A percentile compares a stretch with the other conserved stretches of the same genome.
These are phyloP conservation scores for Leptinotarsa undecemlineata DNA, from an alignment of 1,140 invertebrate genomes.

Conservation along the genomic window DNA sequence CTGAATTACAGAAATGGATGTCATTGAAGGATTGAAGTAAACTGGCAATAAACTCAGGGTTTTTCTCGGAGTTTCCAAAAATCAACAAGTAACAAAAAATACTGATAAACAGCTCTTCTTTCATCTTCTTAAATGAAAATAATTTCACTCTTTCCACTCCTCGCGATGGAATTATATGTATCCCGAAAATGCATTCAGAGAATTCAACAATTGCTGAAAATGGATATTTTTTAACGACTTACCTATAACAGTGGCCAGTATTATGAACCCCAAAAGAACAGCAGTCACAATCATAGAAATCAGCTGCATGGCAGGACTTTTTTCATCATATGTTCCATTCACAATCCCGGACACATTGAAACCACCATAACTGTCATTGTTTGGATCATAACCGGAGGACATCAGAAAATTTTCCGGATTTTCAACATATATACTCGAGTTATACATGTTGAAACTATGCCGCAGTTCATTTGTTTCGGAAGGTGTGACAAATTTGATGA, in stretches of 20 bases:
- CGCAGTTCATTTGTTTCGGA: background rate
- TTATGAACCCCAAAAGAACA: constrained; percentile 61
- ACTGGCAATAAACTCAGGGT: no score
- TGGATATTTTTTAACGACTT: constrained; percentile 40
- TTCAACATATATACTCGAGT: constrained; percentile 40
- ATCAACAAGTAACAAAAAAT: no score
- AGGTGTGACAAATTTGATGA: background rate
- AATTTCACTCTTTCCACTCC: no score
- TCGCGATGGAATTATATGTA: no score
- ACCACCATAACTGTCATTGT: constrained; percentile 19
- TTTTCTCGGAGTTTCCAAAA: no score
- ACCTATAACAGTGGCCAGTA: constrained; percentile 64
- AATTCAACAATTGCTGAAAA: background rate
- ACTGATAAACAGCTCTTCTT: no score
- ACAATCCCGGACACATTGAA: background rate
- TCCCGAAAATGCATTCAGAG: background rate
- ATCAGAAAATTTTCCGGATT: constrained; percentile 35
- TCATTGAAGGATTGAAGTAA: no score
- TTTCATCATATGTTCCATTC: background rate
- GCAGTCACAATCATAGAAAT: constrained; percentile 60
- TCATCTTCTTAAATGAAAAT: no score
- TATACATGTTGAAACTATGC: constrained; percentile 12
- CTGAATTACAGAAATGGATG: no score
- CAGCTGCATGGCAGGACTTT: constrained; percentile 39
- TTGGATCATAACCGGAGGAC: constrained; percentile 14